Conservation (phyloP, 2,888 invertebrate genomes). For the Lamproptera curius region DNA sequence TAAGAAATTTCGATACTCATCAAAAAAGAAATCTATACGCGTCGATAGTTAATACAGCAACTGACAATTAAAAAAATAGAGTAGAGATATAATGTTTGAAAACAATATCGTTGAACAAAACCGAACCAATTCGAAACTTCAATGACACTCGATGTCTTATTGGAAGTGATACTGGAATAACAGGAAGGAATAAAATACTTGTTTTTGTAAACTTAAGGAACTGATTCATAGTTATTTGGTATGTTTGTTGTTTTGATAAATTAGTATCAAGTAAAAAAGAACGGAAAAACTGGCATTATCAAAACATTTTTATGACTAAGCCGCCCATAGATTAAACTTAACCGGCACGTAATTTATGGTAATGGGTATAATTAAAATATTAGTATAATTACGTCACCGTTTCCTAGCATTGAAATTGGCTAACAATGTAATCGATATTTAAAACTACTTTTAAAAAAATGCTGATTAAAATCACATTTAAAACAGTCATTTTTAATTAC, state of each 20-base stretch:
- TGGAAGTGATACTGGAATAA: constrained; percentile 3
- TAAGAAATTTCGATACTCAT: too few species aligned
- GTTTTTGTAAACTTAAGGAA: constrained; percentile 20
- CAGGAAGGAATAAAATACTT: constrained; percentile 22
- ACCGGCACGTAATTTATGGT: constrained; percentile 64
- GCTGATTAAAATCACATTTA: too few species aligned
- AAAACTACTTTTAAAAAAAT: constrained; percentile 16
- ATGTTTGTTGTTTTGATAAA: constrained; percentile 25
- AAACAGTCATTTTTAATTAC: too few species aligned
- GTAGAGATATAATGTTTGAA: too few species aligned
- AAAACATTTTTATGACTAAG: constrained; percentile 44
- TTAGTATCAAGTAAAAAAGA: constrained; percentile 19
- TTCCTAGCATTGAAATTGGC: constrained; percentile 16
- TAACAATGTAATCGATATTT: constrained; percentile 14
- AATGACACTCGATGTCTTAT: too few species aligned
- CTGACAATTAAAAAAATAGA: too few species aligned
- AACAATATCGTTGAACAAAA: too few species aligned
- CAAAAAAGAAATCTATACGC: too few species aligned
- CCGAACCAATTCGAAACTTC: too few species aligned
- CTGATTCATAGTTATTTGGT: constrained; percentile 1
- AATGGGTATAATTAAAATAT: constrained; percentile 63
- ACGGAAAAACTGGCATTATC: constrained; percentile 17
- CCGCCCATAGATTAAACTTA: constrained; percentile 55
- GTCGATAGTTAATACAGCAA: too few species aligned
- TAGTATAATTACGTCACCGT: constrained; percentile 51